Conservation (phyloP, 2,113 vertebrate species). For the Platysteira castanea region DNA sequence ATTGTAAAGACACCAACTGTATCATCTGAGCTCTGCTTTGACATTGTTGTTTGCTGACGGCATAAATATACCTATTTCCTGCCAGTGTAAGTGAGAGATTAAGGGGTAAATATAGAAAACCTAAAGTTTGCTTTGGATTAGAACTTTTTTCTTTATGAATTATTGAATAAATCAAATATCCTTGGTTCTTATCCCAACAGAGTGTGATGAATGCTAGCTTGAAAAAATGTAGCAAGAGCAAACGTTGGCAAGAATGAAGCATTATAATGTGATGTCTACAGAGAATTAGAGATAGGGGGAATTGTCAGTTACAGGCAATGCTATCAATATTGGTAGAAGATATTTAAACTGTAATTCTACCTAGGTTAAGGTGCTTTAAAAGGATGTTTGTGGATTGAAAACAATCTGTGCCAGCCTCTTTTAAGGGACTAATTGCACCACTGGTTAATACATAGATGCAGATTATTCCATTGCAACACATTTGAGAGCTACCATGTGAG, state of each 20-base stretch:
- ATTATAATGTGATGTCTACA: conserved; percentile 63
- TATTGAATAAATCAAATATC: conserved; percentile 69
- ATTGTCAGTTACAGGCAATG: conserved; percentile 37
- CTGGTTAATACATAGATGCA: not conserved
- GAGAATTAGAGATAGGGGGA: conserved; percentile 7
- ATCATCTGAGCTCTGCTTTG: conserved; percentile 56
- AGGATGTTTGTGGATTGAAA: not conserved
- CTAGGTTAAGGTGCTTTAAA: conserved; percentile 21
- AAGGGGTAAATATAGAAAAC: conserved; percentile 66
- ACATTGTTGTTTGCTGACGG: conserved; percentile 60
- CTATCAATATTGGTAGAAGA: conserved; percentile 13
- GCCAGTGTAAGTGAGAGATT: conserved; percentile 64
- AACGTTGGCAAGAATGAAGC: conserved; percentile 62
- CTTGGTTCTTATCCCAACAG: conserved; percentile 63
- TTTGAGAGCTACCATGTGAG: conserved; percentile 16
- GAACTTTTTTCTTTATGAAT: conserved; percentile 69
- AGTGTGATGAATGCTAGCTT: conserved; percentile 64
- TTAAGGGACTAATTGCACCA: not conserved
- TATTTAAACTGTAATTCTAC: conserved; percentile 31
- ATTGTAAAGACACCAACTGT: conserved; percentile 55
- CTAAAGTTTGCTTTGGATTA: conserved; percentile 66
- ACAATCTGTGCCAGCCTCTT: not conserved
- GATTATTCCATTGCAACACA: not conserved
- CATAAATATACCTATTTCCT: conserved; percentile 65
- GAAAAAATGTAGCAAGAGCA: conserved; percentile 64